Conservation (phyloP, 2,888 invertebrate genomes). For the Perithous albicinctus region DNA sequence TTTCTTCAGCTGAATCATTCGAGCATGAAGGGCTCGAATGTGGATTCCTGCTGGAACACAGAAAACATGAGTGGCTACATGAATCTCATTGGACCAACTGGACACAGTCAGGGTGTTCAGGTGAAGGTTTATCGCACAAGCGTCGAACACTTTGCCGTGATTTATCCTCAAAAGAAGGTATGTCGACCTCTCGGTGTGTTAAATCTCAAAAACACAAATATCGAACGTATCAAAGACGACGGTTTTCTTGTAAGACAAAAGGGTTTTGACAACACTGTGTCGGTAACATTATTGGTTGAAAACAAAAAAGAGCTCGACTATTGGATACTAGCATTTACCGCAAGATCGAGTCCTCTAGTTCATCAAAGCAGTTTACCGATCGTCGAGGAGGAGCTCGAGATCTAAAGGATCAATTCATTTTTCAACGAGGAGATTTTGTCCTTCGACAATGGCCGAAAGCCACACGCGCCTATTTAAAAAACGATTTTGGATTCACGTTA, state of each 20-base stretch:
- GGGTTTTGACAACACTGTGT: slow-evolving; percentile 87
- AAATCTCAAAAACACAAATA: slow-evolving; percentile 87
- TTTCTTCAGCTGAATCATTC: slow-evolving; percentile 80
- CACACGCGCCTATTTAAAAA: slow-evolving; percentile 54
- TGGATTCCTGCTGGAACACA: slow-evolving; percentile 86
- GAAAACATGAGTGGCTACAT: slow-evolving; percentile 89
- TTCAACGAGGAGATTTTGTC: slow-evolving; percentile 27
- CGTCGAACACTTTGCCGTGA: slow-evolving; percentile 88
- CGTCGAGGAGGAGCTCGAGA: slow-evolving; percentile 87
- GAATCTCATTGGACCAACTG: slow-evolving; percentile 87
- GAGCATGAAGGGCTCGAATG: slow-evolving; percentile 77
- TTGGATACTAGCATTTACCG: slow-evolving; percentile 88
- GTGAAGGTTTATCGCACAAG: slow-evolving; percentile 89
- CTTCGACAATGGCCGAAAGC: slow-evolving; percentile 71
- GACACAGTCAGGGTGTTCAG: slow-evolving; percentile 87
- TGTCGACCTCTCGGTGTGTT: slow-evolving; percentile 88
- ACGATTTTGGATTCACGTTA: slow-evolving; percentile 6
- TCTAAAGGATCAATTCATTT: slow-evolving; percentile 77
- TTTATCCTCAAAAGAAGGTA: slow-evolving; percentile 88
- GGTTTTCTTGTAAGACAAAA: slow-evolving; percentile 88
- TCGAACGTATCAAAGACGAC: slow-evolving; percentile 86
- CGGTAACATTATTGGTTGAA: slow-evolving; percentile 87
- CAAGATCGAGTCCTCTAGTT: slow-evolving; percentile 85
- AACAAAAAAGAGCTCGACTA: slow-evolving; percentile 87
- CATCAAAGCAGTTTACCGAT: slow-evolving; percentile 87